Base-by-base conservation (phyloP, 2,113 vertebrate species). In the Aphyosemion australe region DNA sequence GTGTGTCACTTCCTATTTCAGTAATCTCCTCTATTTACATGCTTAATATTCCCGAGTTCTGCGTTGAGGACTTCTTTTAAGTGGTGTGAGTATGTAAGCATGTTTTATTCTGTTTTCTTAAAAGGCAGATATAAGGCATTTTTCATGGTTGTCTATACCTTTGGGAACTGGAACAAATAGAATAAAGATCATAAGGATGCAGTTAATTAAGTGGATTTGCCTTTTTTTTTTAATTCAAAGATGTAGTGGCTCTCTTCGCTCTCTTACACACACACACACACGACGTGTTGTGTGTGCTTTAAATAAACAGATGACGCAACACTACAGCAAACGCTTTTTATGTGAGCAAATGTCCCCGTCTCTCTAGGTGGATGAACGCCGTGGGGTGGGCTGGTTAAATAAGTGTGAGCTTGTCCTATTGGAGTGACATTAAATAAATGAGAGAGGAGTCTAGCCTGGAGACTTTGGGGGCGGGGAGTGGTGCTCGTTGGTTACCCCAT, bases 391-490 rank as follows among this genome's bases (percentile, higher is more conserved):
- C 72, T 83, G 84, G 78, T 87, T 86, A 85, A 92, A 92, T 91
- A 90, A 92, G 90, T 90, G 91, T 82, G 90, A 93, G 89, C 82
- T 79, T 87, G 84, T 90, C 92, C 90, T 91, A 91, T 90, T 89
- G 90, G 90, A 92, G 90, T 92, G 91, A 91, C 91, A 92, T 92
- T 93, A 92, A 92, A 89, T 84, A 93, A 92, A 93, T 92, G 90
- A 92, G 89, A 86, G 77, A 69, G 54, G 84, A 85, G 84, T 84
- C 84, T 89, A 86, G 84, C 86, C 91, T 64, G 79, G 82, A 87
- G 86, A 89, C 82, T 84, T 76, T 55, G 51, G 76, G 69, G 43
- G 18, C 34, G 59, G 66, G 6, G 15, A 51, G 78, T 59, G 69
- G 72, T 34, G 47, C 76, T 76, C 70, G 75, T 58, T 81, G 78